Conservation (phyloP, 2,113 vertebrate species). For the Carassius auratus region DNA sequence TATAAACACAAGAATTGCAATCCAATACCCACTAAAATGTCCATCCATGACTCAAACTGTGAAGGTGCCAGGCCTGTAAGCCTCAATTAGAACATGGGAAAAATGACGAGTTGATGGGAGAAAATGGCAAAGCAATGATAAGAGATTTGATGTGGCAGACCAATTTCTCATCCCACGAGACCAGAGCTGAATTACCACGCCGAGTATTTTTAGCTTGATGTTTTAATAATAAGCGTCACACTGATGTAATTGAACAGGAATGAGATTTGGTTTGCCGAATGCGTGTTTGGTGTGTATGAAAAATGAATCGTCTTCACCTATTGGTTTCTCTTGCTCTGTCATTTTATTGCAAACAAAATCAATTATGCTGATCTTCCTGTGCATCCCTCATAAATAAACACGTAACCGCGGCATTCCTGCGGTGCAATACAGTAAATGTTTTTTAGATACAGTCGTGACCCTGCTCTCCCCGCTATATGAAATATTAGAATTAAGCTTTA, state of each 20-base stretch:
- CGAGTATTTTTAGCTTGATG: conserved; percentile 46
- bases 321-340: conserved; percentile 22
- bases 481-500: conserved; percentile 59
- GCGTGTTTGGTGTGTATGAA: background rate
- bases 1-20: conserved; percentile 44
- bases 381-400: conserved; percentile 33
- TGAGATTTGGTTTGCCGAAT: conserved; percentile 28
- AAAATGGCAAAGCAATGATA: conserved; percentile 41
- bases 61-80: conserved; percentile 29
- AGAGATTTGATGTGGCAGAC: conserved; percentile 54
- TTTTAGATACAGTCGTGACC: conserved; percentile 15
- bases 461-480: conserved; percentile 23
- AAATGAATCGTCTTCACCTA: conserved; percentile 31
- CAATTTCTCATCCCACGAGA: conserved; percentile 53
- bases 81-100: conserved; percentile 46
- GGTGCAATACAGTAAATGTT: background rate
- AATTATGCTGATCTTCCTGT: conserved; percentile 19
- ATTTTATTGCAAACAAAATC: conserved; percentile 36
- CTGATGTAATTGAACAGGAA: conserved; percentile 40
- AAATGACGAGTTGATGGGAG: conserved; percentile 28
- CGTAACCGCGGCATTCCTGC: background rate
- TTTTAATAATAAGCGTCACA: conserved; percentile 56
- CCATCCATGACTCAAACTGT: conserved; percentile 34
- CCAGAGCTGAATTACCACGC: conserved; percentile 40
- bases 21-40: conserved; percentile 41